Conservation (phyloP, 2,888 invertebrate species). For the Allygus modestus region DNA sequence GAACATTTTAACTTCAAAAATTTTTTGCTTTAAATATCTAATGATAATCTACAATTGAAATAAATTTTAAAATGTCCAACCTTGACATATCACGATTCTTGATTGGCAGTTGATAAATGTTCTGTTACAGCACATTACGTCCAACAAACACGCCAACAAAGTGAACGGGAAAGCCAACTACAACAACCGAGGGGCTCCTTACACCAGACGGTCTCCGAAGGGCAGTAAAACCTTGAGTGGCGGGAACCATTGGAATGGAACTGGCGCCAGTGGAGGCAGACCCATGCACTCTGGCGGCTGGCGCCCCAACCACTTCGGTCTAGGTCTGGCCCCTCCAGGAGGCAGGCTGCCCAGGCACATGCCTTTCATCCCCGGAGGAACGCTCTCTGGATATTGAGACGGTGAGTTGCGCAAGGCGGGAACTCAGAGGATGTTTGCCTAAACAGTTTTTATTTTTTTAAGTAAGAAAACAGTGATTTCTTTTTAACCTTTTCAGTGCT, state of each 20-base stretch:
- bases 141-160: constrained; percentile 73
- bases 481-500: no score
- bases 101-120: background rate
- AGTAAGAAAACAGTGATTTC: no score
- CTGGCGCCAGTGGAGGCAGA: background rate
- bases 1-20: no score
- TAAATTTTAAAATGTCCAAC: no score
- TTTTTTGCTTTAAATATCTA: no score
- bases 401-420: constrained; percentile 3
- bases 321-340: background rate
- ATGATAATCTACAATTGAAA: no score
- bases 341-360: background rate
- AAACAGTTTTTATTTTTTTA: no score
- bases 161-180: constrained; percentile 69
- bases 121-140: constrained; percentile 72
- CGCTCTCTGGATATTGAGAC: background rate
- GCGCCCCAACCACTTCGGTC: background rate
- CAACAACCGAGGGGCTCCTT: constrained; percentile 42
- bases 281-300: background rate
- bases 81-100: background rate
- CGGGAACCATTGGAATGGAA: background rate
- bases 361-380: constrained; percentile 6
- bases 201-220: constrained; percentile 25
- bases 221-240: background rate
- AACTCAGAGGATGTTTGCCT: no score